Evolutionary conservation across 2,797 vertebrate species (phyloP).

Genomic region (Cryptoprocta ferox): DNA sequence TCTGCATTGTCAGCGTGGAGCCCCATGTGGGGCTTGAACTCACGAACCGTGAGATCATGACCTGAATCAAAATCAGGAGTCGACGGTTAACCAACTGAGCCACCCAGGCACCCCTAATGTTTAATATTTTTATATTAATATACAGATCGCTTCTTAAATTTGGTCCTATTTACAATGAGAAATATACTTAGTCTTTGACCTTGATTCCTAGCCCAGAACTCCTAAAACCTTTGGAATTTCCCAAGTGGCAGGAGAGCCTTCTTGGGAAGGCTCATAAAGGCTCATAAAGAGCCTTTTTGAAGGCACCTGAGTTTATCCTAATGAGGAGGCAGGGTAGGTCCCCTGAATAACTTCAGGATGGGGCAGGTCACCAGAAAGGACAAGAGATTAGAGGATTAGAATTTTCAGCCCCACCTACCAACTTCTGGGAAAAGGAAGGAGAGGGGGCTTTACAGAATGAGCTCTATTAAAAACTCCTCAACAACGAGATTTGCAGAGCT

Average conservation of each 20-base stretch:
- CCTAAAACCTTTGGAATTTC: neutral
- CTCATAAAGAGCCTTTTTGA: neutral
- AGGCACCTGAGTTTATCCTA: neutral
- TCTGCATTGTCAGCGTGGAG: too few relatives aligned
- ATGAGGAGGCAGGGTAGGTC: neutral
- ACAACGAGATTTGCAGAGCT: neutral
- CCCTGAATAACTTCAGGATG: neutral
- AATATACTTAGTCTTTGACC: neutral
- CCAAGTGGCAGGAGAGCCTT: neutral
- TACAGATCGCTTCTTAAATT: neutral
- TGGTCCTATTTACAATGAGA: neutral
- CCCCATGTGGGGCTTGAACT: too few relatives aligned
- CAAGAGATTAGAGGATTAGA: neutral
- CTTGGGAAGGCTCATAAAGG: too few relatives aligned
- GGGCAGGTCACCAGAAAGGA: neutral
- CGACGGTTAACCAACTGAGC: too few relatives aligned
- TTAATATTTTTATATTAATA: neutral
- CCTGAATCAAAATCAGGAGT: too few relatives aligned
- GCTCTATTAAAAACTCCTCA: neutral
- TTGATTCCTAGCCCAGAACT: neutral
- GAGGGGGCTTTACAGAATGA: too few relatives aligned
- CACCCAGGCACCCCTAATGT: too few relatives aligned
- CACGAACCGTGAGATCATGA: too few relatives aligned
- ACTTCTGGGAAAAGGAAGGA: neutral
- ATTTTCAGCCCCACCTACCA: neutral